A percentile compares a stretch with the other conserved stretches of the same genome.
Evolutionary conservation across 1,140 invertebrate genomes (phyloP).

Genomic region (Formica selysi): DNA sequence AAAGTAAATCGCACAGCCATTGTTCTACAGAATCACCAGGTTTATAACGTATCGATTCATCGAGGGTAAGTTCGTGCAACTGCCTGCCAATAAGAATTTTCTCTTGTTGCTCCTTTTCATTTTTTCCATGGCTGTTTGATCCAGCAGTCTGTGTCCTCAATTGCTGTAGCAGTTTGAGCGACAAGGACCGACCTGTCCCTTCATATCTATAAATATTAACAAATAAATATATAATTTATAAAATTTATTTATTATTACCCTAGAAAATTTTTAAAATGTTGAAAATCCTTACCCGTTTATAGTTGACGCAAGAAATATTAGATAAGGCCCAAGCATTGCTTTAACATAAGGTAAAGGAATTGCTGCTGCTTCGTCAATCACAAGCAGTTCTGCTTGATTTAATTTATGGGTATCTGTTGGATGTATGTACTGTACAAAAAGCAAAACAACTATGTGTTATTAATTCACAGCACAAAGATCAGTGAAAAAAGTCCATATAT

Average conservation of each 20-base stretch:
- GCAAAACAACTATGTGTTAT: conserved; percentile 28
- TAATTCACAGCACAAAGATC: conserved; percentile 1
- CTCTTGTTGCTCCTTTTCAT: conserved; percentile 82
- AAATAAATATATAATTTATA: neutral
- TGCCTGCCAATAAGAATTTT: conserved; percentile 83
- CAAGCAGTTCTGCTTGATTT: conserved; percentile 96
- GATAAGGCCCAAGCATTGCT: conserved; percentile 95
- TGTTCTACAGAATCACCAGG: conserved; percentile 95
- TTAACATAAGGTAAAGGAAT: conserved; percentile 98
- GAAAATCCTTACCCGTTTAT: conserved; percentile 92
- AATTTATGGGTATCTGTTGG: conserved; percentile 96
- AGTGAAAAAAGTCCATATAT: neutral
- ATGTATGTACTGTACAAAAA: conserved; percentile 93
- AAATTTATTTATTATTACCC: neutral
- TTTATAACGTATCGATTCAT: conserved; percentile 98
- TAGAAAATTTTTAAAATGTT: neutral
- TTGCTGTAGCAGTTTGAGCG: conserved; percentile 97
- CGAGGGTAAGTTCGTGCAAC: conserved; percentile 90
- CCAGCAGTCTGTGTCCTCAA: conserved; percentile 89
- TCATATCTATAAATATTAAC: conserved; percentile 91
- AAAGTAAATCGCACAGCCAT: conserved; percentile 97
- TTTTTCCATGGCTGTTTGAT: conserved; percentile 84
- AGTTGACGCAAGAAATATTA: conserved; percentile 98
- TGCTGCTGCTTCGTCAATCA: conserved; percentile 99
- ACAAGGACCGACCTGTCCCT: conserved; percentile 98